Evolutionary conservation across 2,888 invertebrate species (phyloP), one percentile per base, ranked within the genome.

Genomic region (Panopea generosa): DNA sequence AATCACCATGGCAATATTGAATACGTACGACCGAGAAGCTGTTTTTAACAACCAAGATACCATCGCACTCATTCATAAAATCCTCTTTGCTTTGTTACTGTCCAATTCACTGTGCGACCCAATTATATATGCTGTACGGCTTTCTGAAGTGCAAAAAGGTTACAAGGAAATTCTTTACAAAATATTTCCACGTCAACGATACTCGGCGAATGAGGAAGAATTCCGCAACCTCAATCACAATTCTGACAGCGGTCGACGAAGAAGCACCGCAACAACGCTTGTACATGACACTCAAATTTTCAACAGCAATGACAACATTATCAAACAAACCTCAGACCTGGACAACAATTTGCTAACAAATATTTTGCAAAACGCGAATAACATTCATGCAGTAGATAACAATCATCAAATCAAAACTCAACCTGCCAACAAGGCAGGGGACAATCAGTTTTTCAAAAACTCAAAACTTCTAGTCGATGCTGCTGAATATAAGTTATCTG

Each of bases 51-150:
- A 59, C 2, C 20, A 59, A 3, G 29, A 52, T 3, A 24, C 29
- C 0, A 43, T 38, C n/a, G 14, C 68, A 4, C 47, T 50, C n/a
- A 16, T 79, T 1, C 82, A 83, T 52, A 73, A 84, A 40, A 82
- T 84, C 40, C 66, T 87, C n/a, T 84, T 84, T 61, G 75, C 78
- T 2, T 63, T 86, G 20, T 61, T 85, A 16, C 49, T 85, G 2
- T 68, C 85, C 16, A 89, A 89, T 66, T 82, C 86, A 0, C 49
- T 89, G 16, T 82, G 83, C 45, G 88, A 89, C 50, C 89, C 89
- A 0, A 67, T 88, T 11, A 85, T 89, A 27, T 89, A 89, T 56
- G 87, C 87, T 20, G 76, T 86, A 2, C 69, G 88, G 20, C 77
- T 89, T 18, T 66, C 74, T 2, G 83, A 85, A 11, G 85, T 89